Evolutionary conservation across 1,140 invertebrate genomes (phyloP).

Genomic region (Lasaia peninsularis): DNA sequence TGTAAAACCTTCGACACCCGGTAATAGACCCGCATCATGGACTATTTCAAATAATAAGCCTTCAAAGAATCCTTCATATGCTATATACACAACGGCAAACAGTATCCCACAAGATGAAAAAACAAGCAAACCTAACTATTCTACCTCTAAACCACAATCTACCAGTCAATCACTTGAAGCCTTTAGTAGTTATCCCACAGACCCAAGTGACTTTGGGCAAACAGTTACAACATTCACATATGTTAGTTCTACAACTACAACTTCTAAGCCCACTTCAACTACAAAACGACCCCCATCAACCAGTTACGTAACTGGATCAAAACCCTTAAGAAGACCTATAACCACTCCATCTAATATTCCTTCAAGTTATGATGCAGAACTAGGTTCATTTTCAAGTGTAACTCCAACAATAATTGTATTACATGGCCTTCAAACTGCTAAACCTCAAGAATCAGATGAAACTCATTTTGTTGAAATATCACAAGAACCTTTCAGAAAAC

Average conservation of each 20-base stretch:
- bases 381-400: constrained; percentile 76
- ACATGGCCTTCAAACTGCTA: constrained; percentile 64
- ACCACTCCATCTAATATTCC: constrained; percentile 38
- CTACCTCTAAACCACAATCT: constrained; percentile 55
- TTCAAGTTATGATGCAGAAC: constrained; percentile 45
- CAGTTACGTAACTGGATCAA: constrained; percentile 78
- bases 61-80: constrained; percentile 36
- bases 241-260: constrained; percentile 58
- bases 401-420: constrained; percentile 86
- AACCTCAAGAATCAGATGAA: constrained; percentile 57
- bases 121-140: constrained; percentile 39
- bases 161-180: constrained; percentile 64
- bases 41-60: constrained; percentile 27
- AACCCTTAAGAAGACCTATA: constrained; percentile 66
- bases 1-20: constrained; percentile 49
- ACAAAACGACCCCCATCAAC: constrained; percentile 74
- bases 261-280: constrained; percentile 43
- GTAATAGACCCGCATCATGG: constrained; percentile 26
- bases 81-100: constrained; percentile 51
- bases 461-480: constrained; percentile 70
- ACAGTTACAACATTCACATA: constrained; percentile 66
- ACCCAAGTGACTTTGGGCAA: constrained; percentile 58
- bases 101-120: constrained; percentile 45
- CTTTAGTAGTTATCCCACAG: constrained; percentile 63
- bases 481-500: constrained; percentile 70